These are phyloP conservation scores for Dicyrtoma fusca DNA, from an alignment of 2,888 invertebrate genomes.

Conservation along the genomic window DNA sequence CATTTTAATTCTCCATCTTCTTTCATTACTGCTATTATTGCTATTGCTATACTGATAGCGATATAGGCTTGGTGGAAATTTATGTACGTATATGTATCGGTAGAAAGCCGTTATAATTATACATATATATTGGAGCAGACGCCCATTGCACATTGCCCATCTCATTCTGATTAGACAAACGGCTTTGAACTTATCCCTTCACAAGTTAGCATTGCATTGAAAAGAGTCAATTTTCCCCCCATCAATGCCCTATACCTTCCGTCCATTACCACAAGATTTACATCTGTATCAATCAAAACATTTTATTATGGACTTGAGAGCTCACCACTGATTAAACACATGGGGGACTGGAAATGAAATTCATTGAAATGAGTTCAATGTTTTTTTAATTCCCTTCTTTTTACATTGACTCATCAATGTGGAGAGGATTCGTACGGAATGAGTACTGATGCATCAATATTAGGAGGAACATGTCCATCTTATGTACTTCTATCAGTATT, in stretches of 20 bases:
- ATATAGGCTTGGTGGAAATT: no score
- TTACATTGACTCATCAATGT: slow-evolving; percentile 12
- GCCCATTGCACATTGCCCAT: slow-evolving; percentile 15
- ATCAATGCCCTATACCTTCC: slow-evolving; percentile 15
- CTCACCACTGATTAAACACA: slow-evolving; percentile 30
- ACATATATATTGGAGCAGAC: slow-evolving; percentile 6
- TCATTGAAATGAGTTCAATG: no score
- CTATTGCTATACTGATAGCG: not conserved
- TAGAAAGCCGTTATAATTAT: no score
- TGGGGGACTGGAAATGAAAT: no score
- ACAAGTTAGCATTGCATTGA: slow-evolving; percentile 13
- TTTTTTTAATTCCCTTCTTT: no score
- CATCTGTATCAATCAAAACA: slow-evolving; percentile 39
- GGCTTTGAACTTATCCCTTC: slow-evolving; percentile 18
- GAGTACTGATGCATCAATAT: no score
- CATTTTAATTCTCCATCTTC: slow-evolving; percentile 28
- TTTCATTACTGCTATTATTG: not conserved
- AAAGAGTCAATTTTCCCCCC: slow-evolving; percentile 32
- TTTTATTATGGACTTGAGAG: slow-evolving; percentile 22
- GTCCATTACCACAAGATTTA: slow-evolving; percentile 19
- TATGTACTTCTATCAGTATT: no score
- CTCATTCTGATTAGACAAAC: slow-evolving; percentile 18
- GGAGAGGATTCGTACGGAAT: no score
- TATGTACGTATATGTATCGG: no score
- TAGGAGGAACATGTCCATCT: no score